Conservation (phyloP, 1,140 invertebrate genomes). For the Frieseomelitta varia region DNA sequence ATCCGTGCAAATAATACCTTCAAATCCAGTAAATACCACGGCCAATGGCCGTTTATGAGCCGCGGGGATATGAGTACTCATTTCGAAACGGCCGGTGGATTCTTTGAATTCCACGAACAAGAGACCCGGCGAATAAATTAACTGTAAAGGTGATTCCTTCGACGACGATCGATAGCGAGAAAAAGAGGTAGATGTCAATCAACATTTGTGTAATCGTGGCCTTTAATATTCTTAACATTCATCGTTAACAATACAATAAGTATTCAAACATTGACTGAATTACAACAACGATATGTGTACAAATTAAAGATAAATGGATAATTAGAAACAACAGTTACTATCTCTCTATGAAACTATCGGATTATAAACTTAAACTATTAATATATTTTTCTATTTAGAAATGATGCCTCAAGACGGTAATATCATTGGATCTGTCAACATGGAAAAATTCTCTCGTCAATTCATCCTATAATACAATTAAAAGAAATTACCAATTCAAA, state of each 20-base stretch:
- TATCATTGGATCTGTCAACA: too few relatives aligned
- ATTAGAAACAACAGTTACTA: background rate
- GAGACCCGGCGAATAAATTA: background rate
- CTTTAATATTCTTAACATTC: background rate
- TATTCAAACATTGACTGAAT: background rate
- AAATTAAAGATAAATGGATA: background rate
- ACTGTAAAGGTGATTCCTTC: background rate
- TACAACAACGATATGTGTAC: background rate
- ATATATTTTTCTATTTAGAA: too few relatives aligned
- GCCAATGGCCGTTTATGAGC: constrained; percentile 11
- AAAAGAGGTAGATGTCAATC: background rate
- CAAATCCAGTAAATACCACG: constrained; percentile 26
- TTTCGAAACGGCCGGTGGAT: background rate
- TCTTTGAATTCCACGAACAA: background rate
- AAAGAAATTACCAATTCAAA: too few relatives aligned
- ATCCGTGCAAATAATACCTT: constrained; percentile 53
- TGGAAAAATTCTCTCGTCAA: too few relatives aligned
- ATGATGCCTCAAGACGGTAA: too few relatives aligned
- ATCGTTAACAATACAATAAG: too few relatives aligned
- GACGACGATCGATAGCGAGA: background rate
- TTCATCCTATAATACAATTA: too few relatives aligned
- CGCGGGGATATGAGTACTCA: background rate
- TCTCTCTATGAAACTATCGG: background rate
- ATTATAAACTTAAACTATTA: background rate
- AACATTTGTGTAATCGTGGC: too few relatives aligned